Base-by-base conservation (phyloP, 53 echinoderm and acorn worm genomes). In the Actinopyga echinites region DNA sequence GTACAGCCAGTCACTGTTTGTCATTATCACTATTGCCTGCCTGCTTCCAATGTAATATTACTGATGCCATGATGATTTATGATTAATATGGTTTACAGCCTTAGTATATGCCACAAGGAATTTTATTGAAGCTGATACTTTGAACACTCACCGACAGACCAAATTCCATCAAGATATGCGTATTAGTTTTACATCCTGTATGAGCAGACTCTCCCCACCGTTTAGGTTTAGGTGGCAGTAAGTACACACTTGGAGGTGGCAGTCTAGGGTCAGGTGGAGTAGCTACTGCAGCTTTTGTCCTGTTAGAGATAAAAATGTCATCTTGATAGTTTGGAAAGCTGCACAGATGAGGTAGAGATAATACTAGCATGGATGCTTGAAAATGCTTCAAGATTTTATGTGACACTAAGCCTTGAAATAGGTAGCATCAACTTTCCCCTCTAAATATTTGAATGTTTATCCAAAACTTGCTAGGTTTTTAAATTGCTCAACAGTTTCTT, bases 121-220 rank as follows among this genome's bases (percentile, higher is more conserved):
- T 21, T 62, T 17, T 6, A 26, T 0, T 11, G 26, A 62, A 21
- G 22, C 8, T 62, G 8, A 56, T 19, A 56, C 12, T 19, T 1
- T 11, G 12, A 62, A 62, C 62, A 1, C 86, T 87, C 30, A 97
- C 97, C 94, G 92, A 93, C 0, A 97, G 56, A 26, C 97, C 97
- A 94, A 93, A 97, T 58, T 97, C 97, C 45, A 97, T 89, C 24
- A 97, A 71, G 36, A 97, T 84, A 81, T 97, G 90, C 32, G 90
- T 57, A 58, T 97, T 94, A 38, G 97, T 97, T 82, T 90, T 93
- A 24, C 63, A 75, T 44, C 91, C 89, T 55, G 89, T 90, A 23
- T 88, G 78, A 15, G 97, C 92, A 15, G 62, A 73, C 30, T 85
- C 45, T 53, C 94, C 92, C 40, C 87, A 88, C 82, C 86, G 79